phyloP scores from a whole-genome alignment of 2,888 invertebrate genomes.

The Acrobasis suavella region DNA sequence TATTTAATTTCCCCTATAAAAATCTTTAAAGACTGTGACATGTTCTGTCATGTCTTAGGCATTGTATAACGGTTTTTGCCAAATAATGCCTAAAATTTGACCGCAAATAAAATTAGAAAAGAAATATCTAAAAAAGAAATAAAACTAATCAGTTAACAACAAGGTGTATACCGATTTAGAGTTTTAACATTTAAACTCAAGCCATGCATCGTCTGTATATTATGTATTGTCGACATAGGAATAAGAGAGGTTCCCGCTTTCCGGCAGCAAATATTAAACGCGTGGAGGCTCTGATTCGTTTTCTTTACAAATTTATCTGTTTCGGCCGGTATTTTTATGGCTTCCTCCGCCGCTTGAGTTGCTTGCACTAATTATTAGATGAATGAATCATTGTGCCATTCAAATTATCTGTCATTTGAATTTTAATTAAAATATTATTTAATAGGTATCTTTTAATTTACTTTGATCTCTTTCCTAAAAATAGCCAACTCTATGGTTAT shows the following conservation, averaged over 20 bases:
- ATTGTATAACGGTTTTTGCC: too few species aligned
- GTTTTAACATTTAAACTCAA: slow-evolving; percentile 25
- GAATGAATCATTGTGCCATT: slow-evolving; percentile 13
- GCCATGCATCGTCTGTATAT: slow-evolving; percentile 38
- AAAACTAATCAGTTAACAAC: too few species aligned
- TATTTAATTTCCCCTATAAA: too few species aligned
- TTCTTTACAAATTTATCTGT: slow-evolving; percentile 48
- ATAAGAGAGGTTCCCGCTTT: slow-evolving; percentile 33
- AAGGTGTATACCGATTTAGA: too few species aligned
- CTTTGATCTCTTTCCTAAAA: too few species aligned
- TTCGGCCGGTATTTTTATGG: slow-evolving; percentile 34
- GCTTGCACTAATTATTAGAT: slow-evolving; percentile 9
- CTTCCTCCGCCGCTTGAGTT: slow-evolving; percentile 3
- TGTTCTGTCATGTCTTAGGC: too few species aligned
- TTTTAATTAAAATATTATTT: neutral
- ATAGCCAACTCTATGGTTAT: too few species aligned
- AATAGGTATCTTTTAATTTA: neutral
- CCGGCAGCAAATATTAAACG: slow-evolving; percentile 49
- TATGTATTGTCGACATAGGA: slow-evolving; percentile 37
- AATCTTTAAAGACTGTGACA: too few species aligned
- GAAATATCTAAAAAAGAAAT: too few species aligned
- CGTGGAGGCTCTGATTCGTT: slow-evolving; percentile 53
- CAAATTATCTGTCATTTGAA: slow-evolving; percentile 4
- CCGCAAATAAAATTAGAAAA: too few species aligned
- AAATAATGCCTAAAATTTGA: too few species aligned